Percentiles rank a stretch among this genome's conserved stretches.
These are phyloP conservation scores for Calycopis cecrops DNA, from an alignment of 1,140 invertebrate species.

Conservation along the genomic window DNA sequence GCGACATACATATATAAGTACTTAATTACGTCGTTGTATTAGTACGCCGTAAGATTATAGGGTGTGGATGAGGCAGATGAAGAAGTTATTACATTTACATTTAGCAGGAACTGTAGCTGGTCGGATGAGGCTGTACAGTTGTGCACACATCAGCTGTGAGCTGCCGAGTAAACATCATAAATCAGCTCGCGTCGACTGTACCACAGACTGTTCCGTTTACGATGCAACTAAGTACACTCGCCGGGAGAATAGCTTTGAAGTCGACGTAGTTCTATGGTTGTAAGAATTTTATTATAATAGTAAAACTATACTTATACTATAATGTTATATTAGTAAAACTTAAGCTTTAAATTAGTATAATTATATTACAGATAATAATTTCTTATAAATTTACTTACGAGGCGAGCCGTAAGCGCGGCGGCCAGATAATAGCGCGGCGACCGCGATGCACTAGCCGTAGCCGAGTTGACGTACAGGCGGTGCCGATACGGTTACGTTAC, in stretches of 20 bases:
- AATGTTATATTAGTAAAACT: background rate
- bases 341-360: background rate
- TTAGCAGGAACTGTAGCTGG: background rate
- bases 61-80: too few species aligned
- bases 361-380: too few species aligned
- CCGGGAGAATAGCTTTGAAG: background rate
- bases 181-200: conserved; percentile 13
- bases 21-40: too few species aligned
- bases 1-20: background rate
- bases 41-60: too few species aligned
- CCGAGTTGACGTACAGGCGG: too few species aligned
- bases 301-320: background rate
- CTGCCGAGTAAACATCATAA: conserved; percentile 16
- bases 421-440: too few species aligned
- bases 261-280: background rate
- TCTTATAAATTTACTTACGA: too few species aligned
- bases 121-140: background rate
- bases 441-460: too few species aligned
- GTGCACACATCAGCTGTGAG: conserved; percentile 23
- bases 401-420: too few species aligned
- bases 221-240: conserved; percentile 3
- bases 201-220: conserved; percentile 14
- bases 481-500: too few species aligned
- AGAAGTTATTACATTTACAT: background rate
- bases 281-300: background rate